A percentile compares a stretch with the other conserved stretches of the same genome.
phyloP scores from a whole-genome alignment of 2,888 invertebrate species.

The Pandemis heparana region DNA sequence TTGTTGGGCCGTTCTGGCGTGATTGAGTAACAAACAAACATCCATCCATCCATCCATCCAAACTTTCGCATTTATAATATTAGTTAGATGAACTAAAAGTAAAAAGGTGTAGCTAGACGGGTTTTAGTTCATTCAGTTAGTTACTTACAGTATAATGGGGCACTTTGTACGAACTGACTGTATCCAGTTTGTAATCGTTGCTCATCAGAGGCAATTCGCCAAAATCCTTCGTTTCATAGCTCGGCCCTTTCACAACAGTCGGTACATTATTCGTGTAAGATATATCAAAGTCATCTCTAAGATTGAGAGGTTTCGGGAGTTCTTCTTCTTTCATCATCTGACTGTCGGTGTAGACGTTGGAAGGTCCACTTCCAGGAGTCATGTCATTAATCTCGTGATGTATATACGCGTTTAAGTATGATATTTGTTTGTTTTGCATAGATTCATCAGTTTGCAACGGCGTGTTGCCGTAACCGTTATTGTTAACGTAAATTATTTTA shows the following conservation, averaged over 20 bases:
- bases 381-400: conserved; percentile 49
- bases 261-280: conserved; percentile 71
- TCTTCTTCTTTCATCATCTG: conserved; percentile 58
- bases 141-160: conserved; percentile 80
- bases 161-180: conserved; percentile 76
- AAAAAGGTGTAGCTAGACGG: neutral
- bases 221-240: conserved; percentile 70
- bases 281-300: conserved; percentile 65
- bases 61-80: too few relatives aligned
- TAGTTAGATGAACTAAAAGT: too few relatives aligned
- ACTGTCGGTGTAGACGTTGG: conserved; percentile 51
- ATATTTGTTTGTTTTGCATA: conserved; percentile 49
- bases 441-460: conserved; percentile 52
- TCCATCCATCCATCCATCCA: too few relatives aligned
- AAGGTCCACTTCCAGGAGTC: conserved; percentile 21
- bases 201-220: conserved; percentile 75
- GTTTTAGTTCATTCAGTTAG: neutral
- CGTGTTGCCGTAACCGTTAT: conserved; percentile 41
- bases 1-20: too few relatives aligned
- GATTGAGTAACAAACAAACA: too few relatives aligned
- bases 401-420: conserved; percentile 50
- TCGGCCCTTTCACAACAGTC: conserved; percentile 58
- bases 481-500: conserved; percentile 33
- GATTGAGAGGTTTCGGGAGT: conserved; percentile 67
- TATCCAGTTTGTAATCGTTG: conserved; percentile 69